A percentile compares a stretch with the other conserved stretches of the same genome.
phyloP scores from a whole-genome alignment of 2,113 vertebrate genomes.

The Raja brachyura region DNA sequence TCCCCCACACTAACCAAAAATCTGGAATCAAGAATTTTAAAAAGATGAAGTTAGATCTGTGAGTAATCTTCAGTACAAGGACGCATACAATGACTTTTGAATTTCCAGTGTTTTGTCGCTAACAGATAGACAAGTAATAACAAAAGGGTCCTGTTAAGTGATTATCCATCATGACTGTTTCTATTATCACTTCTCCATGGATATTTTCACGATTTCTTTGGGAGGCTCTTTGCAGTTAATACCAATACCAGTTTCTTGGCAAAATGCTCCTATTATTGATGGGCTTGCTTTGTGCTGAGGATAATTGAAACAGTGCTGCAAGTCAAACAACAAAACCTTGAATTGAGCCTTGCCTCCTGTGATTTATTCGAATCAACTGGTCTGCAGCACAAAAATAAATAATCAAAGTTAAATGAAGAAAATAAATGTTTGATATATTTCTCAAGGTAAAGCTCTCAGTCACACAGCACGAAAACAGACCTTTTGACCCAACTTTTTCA shows the following conservation, averaged over 20 bases:
- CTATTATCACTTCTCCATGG: neutral
- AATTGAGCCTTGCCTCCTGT: neutral
- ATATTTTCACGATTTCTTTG: neutral
- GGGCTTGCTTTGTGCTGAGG: no score
- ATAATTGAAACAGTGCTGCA: neutral
- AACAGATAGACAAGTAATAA: neutral
- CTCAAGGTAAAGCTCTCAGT: neutral
- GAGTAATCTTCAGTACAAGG: neutral
- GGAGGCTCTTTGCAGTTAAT: neutral
- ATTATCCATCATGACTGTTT: neutral
- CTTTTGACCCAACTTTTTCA: no score
- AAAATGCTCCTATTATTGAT: neutral
- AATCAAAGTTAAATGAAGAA: slow-evolving; percentile 1
- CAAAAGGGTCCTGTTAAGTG: slow-evolving; percentile 15
- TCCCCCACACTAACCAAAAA: no score
- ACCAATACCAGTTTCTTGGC: neutral
- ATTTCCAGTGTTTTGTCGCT: neutral
- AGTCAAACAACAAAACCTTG: neutral
- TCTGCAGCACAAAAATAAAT: neutral
- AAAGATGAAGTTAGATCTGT: neutral
- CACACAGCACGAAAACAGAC: no score
- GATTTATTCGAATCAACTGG: neutral
- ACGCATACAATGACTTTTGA: slow-evolving; percentile 5
- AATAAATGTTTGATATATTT: neutral
- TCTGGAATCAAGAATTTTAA: no score